Evolutionary conservation across 2,113 vertebrate species (phyloP), one percentile per base, ranked within the genome.

Genomic region (Antennarius striatus): DNA sequence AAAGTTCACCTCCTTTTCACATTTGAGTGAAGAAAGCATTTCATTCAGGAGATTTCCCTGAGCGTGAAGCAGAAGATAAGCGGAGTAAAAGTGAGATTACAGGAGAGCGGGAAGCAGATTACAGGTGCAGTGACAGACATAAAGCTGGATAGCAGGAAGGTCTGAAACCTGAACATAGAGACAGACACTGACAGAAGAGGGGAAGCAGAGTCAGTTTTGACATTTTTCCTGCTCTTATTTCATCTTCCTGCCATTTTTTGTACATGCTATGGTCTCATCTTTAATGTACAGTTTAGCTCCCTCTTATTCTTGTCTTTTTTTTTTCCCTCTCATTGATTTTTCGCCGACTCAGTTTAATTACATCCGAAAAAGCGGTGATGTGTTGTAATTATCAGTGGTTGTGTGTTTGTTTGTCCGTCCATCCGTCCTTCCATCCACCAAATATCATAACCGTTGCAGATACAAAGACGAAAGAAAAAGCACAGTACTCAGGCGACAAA

Each of bases 61-160:
- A 5, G 53, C 8, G 4, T 51, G 71, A 59, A 49, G 65, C 46
- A 12, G 71, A 45, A 73, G 80, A 88, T 81, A 83, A 86, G 73
- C 55, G 0, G 68, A 50, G 74, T 57, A 22, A 55, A 73, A 69
- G 47, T 10, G 30, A 80, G 79, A 86, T 86, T 81, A 86, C 78
- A 75, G 62, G 5, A 32, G 77, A 15, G 40, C 68, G 61, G 56
- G 68, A 69, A 66, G 80, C 77, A 76, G 74, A 81, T 87, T 79
- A 73, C 77, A 76, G 87, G 81, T 81, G 75, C 56, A 63, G 67
- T 40, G 68, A 77, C 74, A 49, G 81, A 75, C 59, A 4, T 56
- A 82, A 84, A 83, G 64, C 77, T 80, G 80, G 85, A 87, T 87
- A 86, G 81, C 67, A 75, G 71, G 68, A 63, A 62, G 74, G 59